Evolutionary conservation across 2,797 vertebrate genomes (phyloP).

Genomic region (Uromys caudimaculatus): DNA sequence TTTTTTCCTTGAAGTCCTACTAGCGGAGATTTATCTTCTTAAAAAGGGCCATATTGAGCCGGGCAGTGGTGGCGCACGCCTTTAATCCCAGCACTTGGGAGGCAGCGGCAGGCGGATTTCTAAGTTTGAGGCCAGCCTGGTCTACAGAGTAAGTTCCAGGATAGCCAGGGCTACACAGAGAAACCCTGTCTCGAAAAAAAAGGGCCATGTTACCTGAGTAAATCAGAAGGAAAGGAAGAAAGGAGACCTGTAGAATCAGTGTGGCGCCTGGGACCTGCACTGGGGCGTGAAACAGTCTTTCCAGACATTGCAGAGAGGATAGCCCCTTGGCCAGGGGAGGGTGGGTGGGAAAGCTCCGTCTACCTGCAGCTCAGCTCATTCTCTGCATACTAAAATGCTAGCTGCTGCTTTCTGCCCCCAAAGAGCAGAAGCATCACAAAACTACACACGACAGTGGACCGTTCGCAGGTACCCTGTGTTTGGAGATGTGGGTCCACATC

Average conservation of each 20-base stretch:
- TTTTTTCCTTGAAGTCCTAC: not conserved
- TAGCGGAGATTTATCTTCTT: not conserved
- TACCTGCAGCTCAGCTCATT: not conserved
- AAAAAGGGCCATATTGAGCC: not conserved
- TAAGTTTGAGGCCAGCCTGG: too few species aligned
- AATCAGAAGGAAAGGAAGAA: conserved; percentile 4
- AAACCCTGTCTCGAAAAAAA: too few species aligned
- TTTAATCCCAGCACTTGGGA: too few species aligned
- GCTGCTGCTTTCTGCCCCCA: not conserved
- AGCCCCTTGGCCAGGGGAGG: not conserved
- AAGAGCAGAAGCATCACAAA: not conserved
- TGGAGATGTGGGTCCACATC: not conserved
- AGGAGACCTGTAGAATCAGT: not conserved
- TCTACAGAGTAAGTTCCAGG: too few species aligned
- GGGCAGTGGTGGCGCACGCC: too few species aligned
- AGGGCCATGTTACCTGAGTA: not conserved
- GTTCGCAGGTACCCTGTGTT: not conserved
- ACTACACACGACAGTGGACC: too few species aligned
- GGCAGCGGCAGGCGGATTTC: too few species aligned
- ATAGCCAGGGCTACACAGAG: too few species aligned
- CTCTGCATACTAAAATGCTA: not conserved
- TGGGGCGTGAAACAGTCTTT: not conserved
- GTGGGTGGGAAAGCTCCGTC: too few species aligned
- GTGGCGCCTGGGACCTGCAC: not conserved
- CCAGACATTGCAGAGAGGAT: not conserved